A percentile compares a stretch with the other conserved stretches of the same genome.
Evolutionary conservation across 2,888 invertebrate genomes (phyloP).

Genomic region (Nomada goodeniana): DNA sequence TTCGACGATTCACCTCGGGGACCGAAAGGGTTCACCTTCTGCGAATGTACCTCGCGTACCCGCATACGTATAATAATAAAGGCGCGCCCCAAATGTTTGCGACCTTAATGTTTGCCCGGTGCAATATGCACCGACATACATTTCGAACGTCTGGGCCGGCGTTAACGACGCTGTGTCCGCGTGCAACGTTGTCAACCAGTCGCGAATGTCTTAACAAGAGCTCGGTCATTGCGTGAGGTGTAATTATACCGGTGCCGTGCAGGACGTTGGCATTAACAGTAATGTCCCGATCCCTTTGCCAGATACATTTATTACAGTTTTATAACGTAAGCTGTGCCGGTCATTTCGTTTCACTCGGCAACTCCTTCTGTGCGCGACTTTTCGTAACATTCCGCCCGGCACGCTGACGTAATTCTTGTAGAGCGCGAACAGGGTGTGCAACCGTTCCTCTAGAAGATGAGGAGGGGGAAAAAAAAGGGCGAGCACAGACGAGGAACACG

Average conservation of each 20-base stretch:
- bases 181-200: conserved; percentile 59
- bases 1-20: not conserved
- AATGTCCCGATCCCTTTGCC: conserved; percentile 57
- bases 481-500: not conserved
- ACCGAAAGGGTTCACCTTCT: not conserved
- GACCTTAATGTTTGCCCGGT: conserved; percentile 43
- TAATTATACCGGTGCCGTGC: conserved; percentile 61
- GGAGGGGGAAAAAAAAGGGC: not conserved
- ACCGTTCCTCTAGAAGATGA: not conserved
- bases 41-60: not conserved
- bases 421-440: conserved; percentile 5
- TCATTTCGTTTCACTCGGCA: not conserved
- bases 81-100: not conserved
- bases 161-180: conserved; percentile 56
- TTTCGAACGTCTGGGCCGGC: conserved; percentile 22
- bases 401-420: not conserved
- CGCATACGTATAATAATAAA: conserved; percentile 14
- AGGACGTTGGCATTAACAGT: conserved; percentile 46
- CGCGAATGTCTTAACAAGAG: conserved; percentile 65
- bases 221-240: conserved; percentile 59
- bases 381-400: not conserved
- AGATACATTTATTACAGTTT: conserved; percentile 44
- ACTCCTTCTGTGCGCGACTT: not conserved
- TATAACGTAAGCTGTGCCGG: not conserved
- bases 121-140: conserved; percentile 14